These are phyloP conservation scores for Halisarca cf. caerulea DNA, from an alignment of 37 sponge, comb jelly and placozoan genomes.

Conservation along the genomic window DNA sequence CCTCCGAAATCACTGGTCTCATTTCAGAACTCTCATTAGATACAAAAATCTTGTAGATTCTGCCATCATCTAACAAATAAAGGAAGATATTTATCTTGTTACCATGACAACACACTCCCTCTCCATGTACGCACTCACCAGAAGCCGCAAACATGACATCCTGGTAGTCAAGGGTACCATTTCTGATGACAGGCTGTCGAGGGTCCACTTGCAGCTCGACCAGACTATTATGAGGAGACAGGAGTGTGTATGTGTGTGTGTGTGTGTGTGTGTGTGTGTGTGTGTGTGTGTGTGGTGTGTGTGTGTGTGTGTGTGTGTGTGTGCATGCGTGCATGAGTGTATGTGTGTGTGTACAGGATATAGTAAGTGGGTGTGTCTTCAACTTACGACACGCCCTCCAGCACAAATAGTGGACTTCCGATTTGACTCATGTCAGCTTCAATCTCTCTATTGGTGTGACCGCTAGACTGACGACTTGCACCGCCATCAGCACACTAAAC, in stretches of 20 bases:
- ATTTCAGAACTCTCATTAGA: not conserved
- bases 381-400: too few relatives aligned
- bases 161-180: not conserved
- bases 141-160: conserved; percentile 8
- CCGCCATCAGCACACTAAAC: too few relatives aligned
- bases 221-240: not conserved
- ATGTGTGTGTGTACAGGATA: not conserved
- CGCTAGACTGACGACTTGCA: too few relatives aligned
- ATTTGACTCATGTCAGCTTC: too few relatives aligned
- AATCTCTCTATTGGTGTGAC: too few relatives aligned
- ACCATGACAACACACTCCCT: too few relatives aligned
- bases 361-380: not conserved
- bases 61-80: not conserved
- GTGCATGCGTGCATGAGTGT: not conserved
- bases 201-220: not conserved
- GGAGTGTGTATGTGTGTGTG: not conserved
- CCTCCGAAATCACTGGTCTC: not conserved
- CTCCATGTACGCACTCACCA: not conserved
- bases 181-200: not conserved
- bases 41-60: not conserved
- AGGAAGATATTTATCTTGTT: not conserved
- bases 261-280: conserved; percentile 11
- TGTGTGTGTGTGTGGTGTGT: too few relatives aligned
- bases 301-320: not conserved
- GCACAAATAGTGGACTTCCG: too few relatives aligned